These are phyloP conservation scores for Holothuria glaberrima DNA, from an alignment of 35 echinoderm and acorn worm species.

Conservation along the genomic window DNA sequence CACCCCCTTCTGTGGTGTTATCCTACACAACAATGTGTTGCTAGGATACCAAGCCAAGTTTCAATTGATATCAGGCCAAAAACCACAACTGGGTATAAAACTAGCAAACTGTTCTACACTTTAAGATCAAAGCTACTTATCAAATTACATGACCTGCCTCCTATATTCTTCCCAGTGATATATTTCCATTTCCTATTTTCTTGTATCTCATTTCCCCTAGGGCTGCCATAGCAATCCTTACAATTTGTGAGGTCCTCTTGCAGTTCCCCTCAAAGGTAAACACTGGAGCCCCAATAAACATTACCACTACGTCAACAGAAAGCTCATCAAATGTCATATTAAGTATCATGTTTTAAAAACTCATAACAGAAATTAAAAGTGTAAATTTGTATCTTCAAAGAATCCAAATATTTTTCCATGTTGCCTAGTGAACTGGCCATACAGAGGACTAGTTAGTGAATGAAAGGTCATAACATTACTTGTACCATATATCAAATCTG, in stretches of 20 bases:
- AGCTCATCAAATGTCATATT: conserved; percentile 1
- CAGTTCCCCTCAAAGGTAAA: no score
- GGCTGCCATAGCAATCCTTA: no score
- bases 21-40: conserved; percentile 7
- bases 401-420: conserved; percentile 47
- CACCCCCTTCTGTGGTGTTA: conserved; percentile 31
- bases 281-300: no score
- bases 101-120: background rate
- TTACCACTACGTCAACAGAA: background rate
- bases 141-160: no score
- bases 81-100: background rate
- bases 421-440: conserved; percentile 34
- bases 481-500: no score
- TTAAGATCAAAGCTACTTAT: no score
- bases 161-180: no score
- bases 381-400: conserved; percentile 13
- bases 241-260: no score
- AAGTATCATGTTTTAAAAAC: background rate
- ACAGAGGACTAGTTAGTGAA: no score
- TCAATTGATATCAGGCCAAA: conserved; percentile 45
- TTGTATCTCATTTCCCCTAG: no score
- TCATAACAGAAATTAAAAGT: background rate
- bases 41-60: conserved; percentile 26
- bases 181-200: background rate
- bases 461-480: no score